Percentiles rank a stretch among this genome's conserved stretches.
phyloP scores from a whole-genome alignment of 2,888 invertebrate genomes.

The Autographa pulchrina region DNA sequence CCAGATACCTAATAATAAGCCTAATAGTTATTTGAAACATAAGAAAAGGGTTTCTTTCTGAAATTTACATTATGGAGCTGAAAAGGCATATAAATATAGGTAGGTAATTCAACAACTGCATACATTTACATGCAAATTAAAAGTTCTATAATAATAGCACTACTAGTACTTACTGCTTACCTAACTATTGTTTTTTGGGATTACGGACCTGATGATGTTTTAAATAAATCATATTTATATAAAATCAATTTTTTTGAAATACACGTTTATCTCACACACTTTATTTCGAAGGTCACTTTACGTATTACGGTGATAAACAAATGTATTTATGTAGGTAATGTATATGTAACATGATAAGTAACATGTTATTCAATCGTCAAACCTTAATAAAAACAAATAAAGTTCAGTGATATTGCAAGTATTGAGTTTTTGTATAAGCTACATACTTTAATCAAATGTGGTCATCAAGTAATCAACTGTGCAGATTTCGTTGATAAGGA shows the following conservation, averaged over 20 bases:
- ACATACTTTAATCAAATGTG: too few species aligned
- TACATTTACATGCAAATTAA: too few species aligned
- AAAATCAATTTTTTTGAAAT: background rate
- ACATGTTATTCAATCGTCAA: slow-evolving; percentile 11
- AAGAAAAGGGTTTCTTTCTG: too few species aligned
- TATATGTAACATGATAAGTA: slow-evolving; percentile 26
- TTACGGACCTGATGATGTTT: background rate
- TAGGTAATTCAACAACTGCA: too few species aligned
- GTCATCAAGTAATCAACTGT: background rate
- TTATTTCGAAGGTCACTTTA: slow-evolving; percentile 42
- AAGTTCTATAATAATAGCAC: too few species aligned
- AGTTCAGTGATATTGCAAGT: background rate
- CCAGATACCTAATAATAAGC: too few species aligned
- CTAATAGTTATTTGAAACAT: too few species aligned
- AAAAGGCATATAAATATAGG: too few species aligned
- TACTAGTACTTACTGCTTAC: too few species aligned
- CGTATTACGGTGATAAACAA: slow-evolving; percentile 47
- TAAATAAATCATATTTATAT: background rate
- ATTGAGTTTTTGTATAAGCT: background rate
- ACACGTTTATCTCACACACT: slow-evolving; percentile 27
- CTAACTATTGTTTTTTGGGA: background rate
- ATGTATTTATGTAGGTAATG: slow-evolving; percentile 34
- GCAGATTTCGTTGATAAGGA: background rate
- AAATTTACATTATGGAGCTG: too few species aligned
- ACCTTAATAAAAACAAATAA: background rate